These are phyloP conservation scores for Agapornis canus DNA, from an alignment of 2,797 vertebrate species.

Conservation along the genomic window DNA sequence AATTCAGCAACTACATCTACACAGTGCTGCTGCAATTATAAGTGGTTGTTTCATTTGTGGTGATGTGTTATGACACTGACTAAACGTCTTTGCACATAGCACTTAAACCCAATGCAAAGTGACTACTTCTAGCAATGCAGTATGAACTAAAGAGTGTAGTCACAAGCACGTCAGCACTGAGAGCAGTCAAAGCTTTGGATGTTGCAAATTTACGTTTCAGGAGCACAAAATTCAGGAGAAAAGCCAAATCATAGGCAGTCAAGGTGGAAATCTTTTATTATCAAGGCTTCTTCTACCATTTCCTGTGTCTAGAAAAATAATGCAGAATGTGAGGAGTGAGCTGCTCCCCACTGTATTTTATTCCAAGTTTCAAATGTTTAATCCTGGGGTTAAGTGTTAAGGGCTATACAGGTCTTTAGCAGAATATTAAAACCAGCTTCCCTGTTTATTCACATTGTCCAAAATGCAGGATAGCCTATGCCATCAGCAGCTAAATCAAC, in stretches of 20 bases:
- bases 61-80: not conserved
- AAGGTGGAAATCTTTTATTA: not conserved
- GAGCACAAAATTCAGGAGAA: not conserved
- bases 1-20: not conserved
- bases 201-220: not conserved
- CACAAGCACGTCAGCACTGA: not conserved
- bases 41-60: not conserved
- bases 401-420: not conserved
- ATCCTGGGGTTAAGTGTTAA: not conserved
- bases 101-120: not conserved
- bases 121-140: not conserved
- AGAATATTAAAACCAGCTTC: not conserved
- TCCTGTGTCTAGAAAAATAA: not conserved
- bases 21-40: not conserved
- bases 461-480: not conserved
- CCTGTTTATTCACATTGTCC: not conserved
- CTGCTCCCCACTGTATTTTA: not conserved
- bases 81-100: not conserved
- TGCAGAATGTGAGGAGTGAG: not conserved
- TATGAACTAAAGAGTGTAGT: not conserved
- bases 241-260: not conserved
- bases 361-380: not conserved
- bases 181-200: not conserved
- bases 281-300: not conserved
- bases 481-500: not conserved